Conservation (phyloP, 2,113 vertebrate species). For the Scomber colias region DNA sequence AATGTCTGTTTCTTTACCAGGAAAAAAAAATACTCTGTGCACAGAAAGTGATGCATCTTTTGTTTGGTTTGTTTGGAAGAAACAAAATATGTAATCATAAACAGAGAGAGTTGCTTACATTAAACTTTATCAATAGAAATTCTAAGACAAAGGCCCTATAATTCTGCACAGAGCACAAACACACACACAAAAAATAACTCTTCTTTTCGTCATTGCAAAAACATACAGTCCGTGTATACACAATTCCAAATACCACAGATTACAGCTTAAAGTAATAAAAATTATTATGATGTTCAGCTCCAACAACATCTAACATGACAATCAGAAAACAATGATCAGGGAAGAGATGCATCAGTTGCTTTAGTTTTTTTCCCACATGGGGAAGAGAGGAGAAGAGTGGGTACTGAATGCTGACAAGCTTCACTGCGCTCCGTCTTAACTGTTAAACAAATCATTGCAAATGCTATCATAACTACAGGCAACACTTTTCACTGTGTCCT, state of each 20-base stretch:
- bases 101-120: neutral
- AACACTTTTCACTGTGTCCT: neutral
- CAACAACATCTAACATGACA: too few relatives aligned
- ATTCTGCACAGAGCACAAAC: neutral
- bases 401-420: neutral
- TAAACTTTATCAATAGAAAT: neutral
- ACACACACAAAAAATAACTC: neutral
- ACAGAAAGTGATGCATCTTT: neutral
- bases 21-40: neutral
- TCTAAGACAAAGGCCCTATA: neutral
- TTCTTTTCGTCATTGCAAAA: neutral
- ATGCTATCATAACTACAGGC: neutral
- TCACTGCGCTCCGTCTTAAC: neutral
- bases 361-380: neutral
- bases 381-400: too few relatives aligned
- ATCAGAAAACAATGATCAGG: neutral
- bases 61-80: neutral
- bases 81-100: neutral
- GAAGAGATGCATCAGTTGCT: neutral
- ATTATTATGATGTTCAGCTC: too few relatives aligned
- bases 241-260: neutral
- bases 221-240: too few relatives aligned
- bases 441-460: neutral
- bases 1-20: neutral
- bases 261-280: too few relatives aligned